phyloP scores from a whole-genome alignment of 2,797 vertebrate genomes.

The Rhodeus uyekii region DNA sequence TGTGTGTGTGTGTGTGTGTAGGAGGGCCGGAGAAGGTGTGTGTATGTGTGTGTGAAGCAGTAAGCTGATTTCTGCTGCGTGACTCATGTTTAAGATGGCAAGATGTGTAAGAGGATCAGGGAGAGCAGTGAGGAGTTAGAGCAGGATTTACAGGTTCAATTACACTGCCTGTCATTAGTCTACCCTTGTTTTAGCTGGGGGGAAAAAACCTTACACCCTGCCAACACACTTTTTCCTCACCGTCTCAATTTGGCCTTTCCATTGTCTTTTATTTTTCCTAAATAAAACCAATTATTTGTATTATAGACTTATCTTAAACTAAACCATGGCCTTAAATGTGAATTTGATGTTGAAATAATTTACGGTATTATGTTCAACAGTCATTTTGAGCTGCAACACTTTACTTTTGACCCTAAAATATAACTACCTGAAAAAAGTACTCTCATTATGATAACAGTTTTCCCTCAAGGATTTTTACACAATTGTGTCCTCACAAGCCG shows the following conservation, averaged over 20 bases:
- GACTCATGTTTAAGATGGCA: slow-evolving; percentile 41
- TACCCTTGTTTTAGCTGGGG: slow-evolving; percentile 1
- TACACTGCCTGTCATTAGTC: slow-evolving; percentile 45
- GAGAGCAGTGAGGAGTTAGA: slow-evolving; percentile 45
- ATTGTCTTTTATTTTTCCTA: neutral
- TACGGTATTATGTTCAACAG: neutral
- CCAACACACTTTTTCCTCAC: neutral
- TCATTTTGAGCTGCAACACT: neutral
- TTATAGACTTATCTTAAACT: neutral
- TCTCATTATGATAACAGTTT: neutral
- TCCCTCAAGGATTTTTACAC: neutral
- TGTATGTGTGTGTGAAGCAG: slow-evolving; percentile 23
- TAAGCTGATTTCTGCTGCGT: slow-evolving; percentile 44
- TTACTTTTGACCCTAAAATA: neutral
- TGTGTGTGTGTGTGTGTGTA: slow-evolving; percentile 27
- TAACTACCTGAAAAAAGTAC: neutral
- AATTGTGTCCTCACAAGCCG: too few relatives aligned
- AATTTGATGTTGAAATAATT: neutral
- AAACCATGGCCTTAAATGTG: neutral
- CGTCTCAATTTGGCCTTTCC: neutral
- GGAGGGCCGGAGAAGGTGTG: neutral
- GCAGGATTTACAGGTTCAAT: slow-evolving; percentile 50
- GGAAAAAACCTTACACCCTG: neutral
- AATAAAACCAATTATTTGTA: neutral
- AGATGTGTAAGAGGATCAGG: slow-evolving; percentile 54